Conservation (phyloP, 2,797 vertebrate species). For the Myotis planiceps region DNA sequence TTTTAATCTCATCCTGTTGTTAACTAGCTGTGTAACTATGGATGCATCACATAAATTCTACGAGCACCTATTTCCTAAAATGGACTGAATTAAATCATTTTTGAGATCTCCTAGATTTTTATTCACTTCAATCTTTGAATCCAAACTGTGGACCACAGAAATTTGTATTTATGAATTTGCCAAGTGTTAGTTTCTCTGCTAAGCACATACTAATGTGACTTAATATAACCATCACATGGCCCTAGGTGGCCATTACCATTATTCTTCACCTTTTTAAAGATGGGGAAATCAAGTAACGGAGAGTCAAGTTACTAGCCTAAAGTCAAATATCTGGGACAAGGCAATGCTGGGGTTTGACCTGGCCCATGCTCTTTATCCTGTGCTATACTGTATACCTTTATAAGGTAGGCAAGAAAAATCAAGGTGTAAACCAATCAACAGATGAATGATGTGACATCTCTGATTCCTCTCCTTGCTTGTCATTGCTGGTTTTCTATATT, state of each 20-base stretch:
- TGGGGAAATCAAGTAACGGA: not conserved
- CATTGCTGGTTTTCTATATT: not conserved
- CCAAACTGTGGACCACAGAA: not conserved
- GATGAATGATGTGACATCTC: no score
- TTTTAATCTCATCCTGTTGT: not conserved
- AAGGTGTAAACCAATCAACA: not conserved
- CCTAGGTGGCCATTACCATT: not conserved
- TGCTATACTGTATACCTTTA: rapidly evolving
- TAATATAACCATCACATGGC: not conserved
- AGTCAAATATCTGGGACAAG: not conserved
- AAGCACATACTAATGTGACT: not conserved
- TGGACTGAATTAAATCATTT: not conserved
- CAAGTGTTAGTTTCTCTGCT: not conserved
- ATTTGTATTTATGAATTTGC: not conserved
- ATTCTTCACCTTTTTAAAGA: not conserved
- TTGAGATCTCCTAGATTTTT: not conserved
- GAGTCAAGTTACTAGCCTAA: not conserved
- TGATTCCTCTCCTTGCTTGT: not conserved
- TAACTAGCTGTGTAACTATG: not conserved
- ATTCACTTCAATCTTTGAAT: not conserved
- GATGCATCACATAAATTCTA: not conserved
- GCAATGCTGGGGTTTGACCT: not conserved
- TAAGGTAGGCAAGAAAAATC: not conserved
- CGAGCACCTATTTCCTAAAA: not conserved
- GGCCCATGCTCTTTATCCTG: not conserved